A percentile compares a stretch with the other conserved stretches of the same genome.
Evolutionary conservation across 2,113 vertebrate genomes (phyloP).

Genomic region (Cephalopholis sonnerati): DNA sequence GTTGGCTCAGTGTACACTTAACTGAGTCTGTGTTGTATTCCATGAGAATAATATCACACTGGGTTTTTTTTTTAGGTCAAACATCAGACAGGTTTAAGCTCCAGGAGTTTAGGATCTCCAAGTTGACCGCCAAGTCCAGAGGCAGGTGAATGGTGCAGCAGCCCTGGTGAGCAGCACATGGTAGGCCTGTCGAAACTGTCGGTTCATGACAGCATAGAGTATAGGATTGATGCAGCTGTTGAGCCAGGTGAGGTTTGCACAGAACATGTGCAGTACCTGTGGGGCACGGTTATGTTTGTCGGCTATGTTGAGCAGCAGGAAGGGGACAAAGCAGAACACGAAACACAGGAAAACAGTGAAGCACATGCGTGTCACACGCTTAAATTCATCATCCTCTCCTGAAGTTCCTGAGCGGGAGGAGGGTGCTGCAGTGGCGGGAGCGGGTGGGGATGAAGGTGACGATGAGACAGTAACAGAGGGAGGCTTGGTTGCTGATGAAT

Average conservation of each 20-base stretch:
- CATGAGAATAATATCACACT: background rate
- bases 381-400: conserved; percentile 85
- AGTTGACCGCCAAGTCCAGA: conserved; percentile 24
- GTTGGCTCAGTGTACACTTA: background rate
- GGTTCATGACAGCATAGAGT: conserved; percentile 91
- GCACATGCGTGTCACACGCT: conserved; percentile 90
- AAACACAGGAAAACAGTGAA: conserved; percentile 91
- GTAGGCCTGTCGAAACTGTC: conserved; percentile 90
- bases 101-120: conserved; percentile 1
- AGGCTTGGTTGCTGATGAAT: conserved; percentile 5
- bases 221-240: conserved; percentile 92
- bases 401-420: conserved; percentile 53
- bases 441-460: conserved; percentile 1
- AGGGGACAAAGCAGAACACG: conserved; percentile 87
- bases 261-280: conserved; percentile 87
- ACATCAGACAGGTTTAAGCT: background rate
- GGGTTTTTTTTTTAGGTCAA: background rate
- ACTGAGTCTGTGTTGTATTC: background rate
- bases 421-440: conserved; percentile 18
- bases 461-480: background rate
- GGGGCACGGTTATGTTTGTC: conserved; percentile 85
- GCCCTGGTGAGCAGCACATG: conserved; percentile 75
- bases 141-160: conserved; percentile 60
- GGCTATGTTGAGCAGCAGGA: conserved; percentile 87
- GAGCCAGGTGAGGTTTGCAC: conserved; percentile 91